Evolutionary conservation across 2,797 vertebrate species (phyloP).

Genomic region (Schizopygopsis malacanthus): DNA sequence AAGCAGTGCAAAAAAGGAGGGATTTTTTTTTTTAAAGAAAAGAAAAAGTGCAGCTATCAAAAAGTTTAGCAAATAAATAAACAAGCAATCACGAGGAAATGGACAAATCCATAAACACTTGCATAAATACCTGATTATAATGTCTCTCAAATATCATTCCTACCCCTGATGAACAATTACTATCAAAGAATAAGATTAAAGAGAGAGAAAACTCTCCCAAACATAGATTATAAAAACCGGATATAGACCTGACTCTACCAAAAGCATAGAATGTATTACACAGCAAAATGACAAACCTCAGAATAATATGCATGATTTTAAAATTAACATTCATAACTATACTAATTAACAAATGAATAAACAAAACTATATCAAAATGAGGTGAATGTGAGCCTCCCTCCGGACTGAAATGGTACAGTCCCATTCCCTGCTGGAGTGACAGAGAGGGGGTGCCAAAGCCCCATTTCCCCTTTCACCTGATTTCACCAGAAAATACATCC

Average conservation of each 20-base stretch:
- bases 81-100: neutral
- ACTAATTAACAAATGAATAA: no score
- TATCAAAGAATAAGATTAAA: neutral
- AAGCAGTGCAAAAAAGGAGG: neutral
- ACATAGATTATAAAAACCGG: neutral
- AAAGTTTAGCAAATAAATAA: neutral
- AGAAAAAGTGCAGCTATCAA: neutral
- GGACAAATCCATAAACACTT: neutral
- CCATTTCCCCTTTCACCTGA: neutral
- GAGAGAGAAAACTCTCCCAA: no score
- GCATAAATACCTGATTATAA: neutral
- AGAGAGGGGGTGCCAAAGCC: neutral
- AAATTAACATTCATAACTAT: neutral
- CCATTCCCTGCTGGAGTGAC: neutral
- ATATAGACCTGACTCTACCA: neutral
- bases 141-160: neutral
- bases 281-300: neutral
- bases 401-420: neutral
- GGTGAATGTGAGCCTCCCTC: neutral
- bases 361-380: neutral
- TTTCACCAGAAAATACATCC: neutral
- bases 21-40: neutral
- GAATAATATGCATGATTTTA: neutral
- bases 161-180: neutral
- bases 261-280: neutral